Percentiles rank a stretch among this genome's conserved stretches.
Conservation (phyloP, 2,888 invertebrate species). For the Mantis religiosa region DNA sequence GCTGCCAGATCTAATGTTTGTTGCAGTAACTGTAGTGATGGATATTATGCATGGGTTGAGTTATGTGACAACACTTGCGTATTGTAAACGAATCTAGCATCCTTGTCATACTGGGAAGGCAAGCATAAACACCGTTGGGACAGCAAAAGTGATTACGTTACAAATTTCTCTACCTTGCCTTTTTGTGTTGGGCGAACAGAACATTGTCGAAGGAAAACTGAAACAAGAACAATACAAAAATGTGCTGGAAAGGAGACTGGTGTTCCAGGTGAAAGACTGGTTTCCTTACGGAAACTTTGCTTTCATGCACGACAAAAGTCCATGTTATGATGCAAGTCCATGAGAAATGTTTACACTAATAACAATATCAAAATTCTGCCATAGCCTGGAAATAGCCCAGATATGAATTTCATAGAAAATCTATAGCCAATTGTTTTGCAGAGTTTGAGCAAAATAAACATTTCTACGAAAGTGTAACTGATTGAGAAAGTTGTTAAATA, state of each 20-base stretch:
- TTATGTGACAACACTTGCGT: too few relatives aligned
- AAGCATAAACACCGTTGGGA: too few relatives aligned
- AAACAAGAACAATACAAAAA: background rate
- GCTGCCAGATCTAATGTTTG: too few relatives aligned
- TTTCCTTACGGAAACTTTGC: background rate
- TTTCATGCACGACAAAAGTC: background rate
- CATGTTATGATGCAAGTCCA: background rate
- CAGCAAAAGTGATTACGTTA: too few relatives aligned
- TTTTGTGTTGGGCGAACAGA: too few relatives aligned
- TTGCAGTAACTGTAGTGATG: too few relatives aligned
- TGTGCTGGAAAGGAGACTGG: background rate
- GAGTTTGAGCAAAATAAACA: background rate
- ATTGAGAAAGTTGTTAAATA: background rate
- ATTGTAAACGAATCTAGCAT: too few relatives aligned
- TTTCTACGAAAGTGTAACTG: background rate
- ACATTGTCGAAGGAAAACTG: too few relatives aligned
- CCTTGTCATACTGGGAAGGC: too few relatives aligned
- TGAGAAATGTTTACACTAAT: background rate
- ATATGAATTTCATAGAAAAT: background rate
- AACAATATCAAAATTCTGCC: background rate
- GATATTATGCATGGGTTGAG: too few relatives aligned
- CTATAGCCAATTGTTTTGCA: background rate
- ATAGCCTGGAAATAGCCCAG: background rate
- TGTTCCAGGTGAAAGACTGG: background rate
- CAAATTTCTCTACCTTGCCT: too few relatives aligned